A percentile compares a stretch with the other conserved stretches of the same genome.
These are phyloP conservation scores for Podilymbus podiceps DNA, from an alignment of 2,113 vertebrate genomes.

Conservation along the genomic window DNA sequence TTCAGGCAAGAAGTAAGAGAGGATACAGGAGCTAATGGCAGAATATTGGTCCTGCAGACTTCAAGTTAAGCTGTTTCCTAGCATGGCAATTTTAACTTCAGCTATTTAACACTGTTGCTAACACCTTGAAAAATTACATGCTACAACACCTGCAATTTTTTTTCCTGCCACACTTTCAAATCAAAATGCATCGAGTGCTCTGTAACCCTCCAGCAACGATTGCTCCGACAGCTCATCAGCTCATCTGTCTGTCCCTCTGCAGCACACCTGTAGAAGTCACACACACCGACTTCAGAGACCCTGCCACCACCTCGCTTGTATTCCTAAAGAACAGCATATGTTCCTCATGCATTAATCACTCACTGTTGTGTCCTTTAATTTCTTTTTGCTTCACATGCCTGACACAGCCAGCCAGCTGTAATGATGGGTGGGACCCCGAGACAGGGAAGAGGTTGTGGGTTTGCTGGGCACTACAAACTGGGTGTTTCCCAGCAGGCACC, in stretches of 20 bases:
- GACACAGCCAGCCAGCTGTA: background rate
- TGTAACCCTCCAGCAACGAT: background rate
- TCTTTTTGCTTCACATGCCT: background rate
- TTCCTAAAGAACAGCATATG: background rate
- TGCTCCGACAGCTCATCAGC: background rate
- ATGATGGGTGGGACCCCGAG: background rate
- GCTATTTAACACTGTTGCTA: background rate
- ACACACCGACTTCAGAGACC: fast-evolving
- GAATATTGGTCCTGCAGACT: background rate
- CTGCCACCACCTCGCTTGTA: background rate
- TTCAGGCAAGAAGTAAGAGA: background rate
- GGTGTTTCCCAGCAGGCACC: background rate
- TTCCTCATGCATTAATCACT: background rate
- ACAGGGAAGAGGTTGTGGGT: background rate
- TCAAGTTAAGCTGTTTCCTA: background rate
- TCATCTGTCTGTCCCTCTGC: background rate
- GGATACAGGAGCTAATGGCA: background rate
- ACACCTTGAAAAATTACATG: background rate
- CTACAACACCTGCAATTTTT: background rate
- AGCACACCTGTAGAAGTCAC: background rate
- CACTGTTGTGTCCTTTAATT: background rate
- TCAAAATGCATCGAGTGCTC: background rate
- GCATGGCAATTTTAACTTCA: background rate
- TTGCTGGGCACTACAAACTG: background rate
- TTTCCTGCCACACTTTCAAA: background rate